Base-by-base conservation (phyloP, 2,888 invertebrate species). In the Sarcophaga carnaria region DNA sequence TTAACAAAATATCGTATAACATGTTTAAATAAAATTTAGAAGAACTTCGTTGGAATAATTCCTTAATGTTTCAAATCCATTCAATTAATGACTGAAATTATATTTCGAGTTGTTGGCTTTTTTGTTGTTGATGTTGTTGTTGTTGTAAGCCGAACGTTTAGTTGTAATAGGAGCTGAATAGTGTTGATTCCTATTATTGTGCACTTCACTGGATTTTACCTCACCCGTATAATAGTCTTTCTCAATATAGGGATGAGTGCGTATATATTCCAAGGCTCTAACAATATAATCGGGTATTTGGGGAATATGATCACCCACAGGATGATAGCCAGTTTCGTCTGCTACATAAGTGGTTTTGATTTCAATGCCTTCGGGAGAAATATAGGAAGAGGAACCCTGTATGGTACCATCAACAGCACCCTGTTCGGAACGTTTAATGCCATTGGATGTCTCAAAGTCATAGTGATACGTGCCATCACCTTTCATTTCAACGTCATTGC, bases 241-340 rank as follows among this genome's bases (percentile, higher is more conserved):
- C 37, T 91, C 88, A 69, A 91, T 78, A 62, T 90, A 91, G 11
- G 92, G 92, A 90, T 92, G 92, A 25, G 89, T 89, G n/a, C 91
- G 90, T 64, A 92, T 92, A 49, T 92, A 92, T 64, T 91, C 92
- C 86, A 92, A 72, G 2, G 92, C 75, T 20, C 90, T 89, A 11
- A 91, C 54, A 27, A 92, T 91, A 49, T 92, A 92, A 79, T 92
- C 91, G 6, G 92, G 92, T 17, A 89, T 89, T 83, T 92, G 89
- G 67, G 92, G 92, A 81, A 92, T 91, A 71, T 92, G 92, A 83
- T 92, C 90, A 37, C 92, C 92, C 0, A 90, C 89, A 2, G 92
- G 90, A 89, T 92, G 92, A 66, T 91, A 92, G 22, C 92, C 92
- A 37, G 83, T 90, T 62, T 91, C 92, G 78, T 92, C 92, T 69